Evolutionary conservation across 2,888 invertebrate genomes (phyloP), one percentile per base, ranked within the genome.

Genomic region (Branchellion lobata): DNA sequence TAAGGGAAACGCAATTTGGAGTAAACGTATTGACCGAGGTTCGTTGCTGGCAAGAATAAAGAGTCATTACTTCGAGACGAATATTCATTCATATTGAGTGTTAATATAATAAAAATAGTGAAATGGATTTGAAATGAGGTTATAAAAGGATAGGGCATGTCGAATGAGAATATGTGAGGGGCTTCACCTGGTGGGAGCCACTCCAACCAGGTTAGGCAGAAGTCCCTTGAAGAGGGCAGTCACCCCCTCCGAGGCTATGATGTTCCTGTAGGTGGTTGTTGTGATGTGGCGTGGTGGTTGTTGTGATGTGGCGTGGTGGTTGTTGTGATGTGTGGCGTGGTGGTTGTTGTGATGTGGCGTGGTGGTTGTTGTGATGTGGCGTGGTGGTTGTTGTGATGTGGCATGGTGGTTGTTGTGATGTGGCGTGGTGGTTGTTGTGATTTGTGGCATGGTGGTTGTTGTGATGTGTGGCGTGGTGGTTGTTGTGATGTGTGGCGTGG

Each of bases 111-210:
- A n/a, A n/a, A n/a, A n/a, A n/a, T n/a, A n/a, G n/a, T n/a, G n/a
- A n/a, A n/a, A n/a, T n/a, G n/a, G n/a, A n/a, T n/a, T n/a, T n/a
- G n/a, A n/a, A n/a, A n/a, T n/a, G n/a, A n/a, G n/a, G n/a, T n/a
- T n/a, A n/a, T n/a, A n/a, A n/a, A n/a, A n/a, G n/a, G n/a, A n/a
- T n/a, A n/a, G n/a, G n/a, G n/a, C n/a, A n/a, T n/a, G n/a, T n/a
- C n/a, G n/a, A n/a, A n/a, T n/a, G n/a, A n/a, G n/a, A n/a, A n/a
- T n/a, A n/a, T n/a, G n/a, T n/a, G n/a, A n/a, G n/a, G n/a, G n/a
- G n/a, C n/a, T n/a, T n/a, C 3, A 76, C 76, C 76, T 76, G 18
- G 76, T 57, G 27, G 76, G 76, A n/a, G 76, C 76, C 57, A 76
- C 76, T n/a, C 76, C 76, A 21, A 76, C 61, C 18, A 76, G 76